phyloP scores from a whole-genome alignment of 2,113 vertebrate species.

The Poeciliopsis prolifica region DNA sequence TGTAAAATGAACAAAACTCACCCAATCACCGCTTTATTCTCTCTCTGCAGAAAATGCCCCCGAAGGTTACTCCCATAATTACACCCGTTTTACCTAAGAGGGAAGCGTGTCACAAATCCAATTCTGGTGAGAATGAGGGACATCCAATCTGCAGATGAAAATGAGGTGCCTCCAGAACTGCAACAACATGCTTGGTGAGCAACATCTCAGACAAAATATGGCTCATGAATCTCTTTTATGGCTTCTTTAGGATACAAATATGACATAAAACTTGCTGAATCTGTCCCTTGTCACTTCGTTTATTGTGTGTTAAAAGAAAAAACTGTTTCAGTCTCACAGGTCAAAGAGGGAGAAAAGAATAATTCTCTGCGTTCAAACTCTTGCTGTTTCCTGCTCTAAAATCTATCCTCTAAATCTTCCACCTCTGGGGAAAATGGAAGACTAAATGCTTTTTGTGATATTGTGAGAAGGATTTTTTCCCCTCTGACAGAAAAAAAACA shows the following conservation, averaged over 20 bases:
- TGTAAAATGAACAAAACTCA: slow-evolving; percentile 41
- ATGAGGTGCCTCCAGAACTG: slow-evolving; percentile 48
- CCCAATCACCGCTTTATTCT: slow-evolving; percentile 51
- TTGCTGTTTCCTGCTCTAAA: slow-evolving; percentile 11
- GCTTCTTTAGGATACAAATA: slow-evolving; percentile 36
- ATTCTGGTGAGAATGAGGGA: slow-evolving; percentile 43
- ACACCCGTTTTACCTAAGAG: slow-evolving; percentile 56
- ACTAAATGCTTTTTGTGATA: slow-evolving; percentile 37
- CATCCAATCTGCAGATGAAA: slow-evolving; percentile 33
- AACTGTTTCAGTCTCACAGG: neutral
- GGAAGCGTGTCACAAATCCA: slow-evolving; percentile 55
- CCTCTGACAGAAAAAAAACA: slow-evolving; percentile 6
- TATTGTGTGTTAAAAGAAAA: neutral
- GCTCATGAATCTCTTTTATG: slow-evolving; percentile 32
- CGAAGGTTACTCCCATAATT: slow-evolving; percentile 63
- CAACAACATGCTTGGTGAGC: slow-evolving; percentile 23
- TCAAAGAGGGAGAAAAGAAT: neutral
- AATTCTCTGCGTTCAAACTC: neutral
- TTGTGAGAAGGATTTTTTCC: slow-evolving; percentile 15
- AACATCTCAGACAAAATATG: slow-evolving; percentile 35
- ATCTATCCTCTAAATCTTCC: neutral
- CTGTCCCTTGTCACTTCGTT: neutral
- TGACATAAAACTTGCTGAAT: neutral
- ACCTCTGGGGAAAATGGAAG: slow-evolving; percentile 2
- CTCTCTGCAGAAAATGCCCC: slow-evolving; percentile 54